Evolutionary conservation across 2,888 invertebrate species (phyloP), one percentile per base, ranked within the genome.

Genomic region (Resseliella maxima): DNA sequence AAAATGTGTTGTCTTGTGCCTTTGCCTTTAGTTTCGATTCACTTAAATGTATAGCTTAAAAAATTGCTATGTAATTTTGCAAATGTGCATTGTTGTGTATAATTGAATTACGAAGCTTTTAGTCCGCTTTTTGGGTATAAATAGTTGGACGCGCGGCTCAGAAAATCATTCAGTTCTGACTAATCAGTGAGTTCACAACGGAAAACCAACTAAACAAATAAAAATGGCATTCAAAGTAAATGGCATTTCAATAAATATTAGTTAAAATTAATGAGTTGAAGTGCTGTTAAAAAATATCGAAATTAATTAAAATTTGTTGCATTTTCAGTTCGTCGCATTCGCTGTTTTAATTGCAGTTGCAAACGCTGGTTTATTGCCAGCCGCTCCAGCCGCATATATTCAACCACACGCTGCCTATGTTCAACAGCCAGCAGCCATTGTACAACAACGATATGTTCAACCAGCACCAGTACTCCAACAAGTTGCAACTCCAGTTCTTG

Each of bases 191-290:
- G 35, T 38, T 59, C 45, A 50, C 50, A 35, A 18, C 85, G 24
- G 5, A 45, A 85, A 85, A 27, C 3, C 35, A 85, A 50, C 24
- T 46, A 35, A n/a, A 85, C 6, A 85, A 27, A 46, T 46, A 12
- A 86, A 59, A 89, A 90, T 90, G 90, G 90, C 90, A 89, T 90
- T 90, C 89, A 91, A 90, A 90, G 90, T 90, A 89, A n/a, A 18
- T 86, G 38, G 36, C 59, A 35, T 85, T 12, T 0, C 31, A 35
- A 18, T 15, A 50, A 50, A 15, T 18, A 41, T 8, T 18, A 50
- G 46, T 50, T 35, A 72, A 0, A 72, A 35, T 72, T 59, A 41
- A 18, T n/a, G n/a, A 50, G 59, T 27, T 59, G 2, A 24, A 59
- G 24, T 85, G 24, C n/a, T 41, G 5, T 81, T 36, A 81, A 36